A percentile compares a stretch with the other conserved stretches of the same genome.
Conservation (phyloP, 1,140 invertebrate genomes). For the Danaus plexippus region DNA sequence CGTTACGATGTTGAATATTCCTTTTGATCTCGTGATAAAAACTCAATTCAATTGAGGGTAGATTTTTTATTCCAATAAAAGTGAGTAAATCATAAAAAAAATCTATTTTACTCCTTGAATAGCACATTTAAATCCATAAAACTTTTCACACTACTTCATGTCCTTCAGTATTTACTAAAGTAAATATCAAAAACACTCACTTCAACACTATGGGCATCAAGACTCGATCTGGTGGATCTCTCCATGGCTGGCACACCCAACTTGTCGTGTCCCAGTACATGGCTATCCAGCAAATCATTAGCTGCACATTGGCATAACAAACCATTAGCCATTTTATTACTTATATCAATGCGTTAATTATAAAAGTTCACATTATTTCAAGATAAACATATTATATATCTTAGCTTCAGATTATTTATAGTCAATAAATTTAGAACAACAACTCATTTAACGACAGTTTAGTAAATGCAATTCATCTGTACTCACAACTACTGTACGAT, state of each 20-base stretch:
- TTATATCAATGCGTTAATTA: conserved; percentile 59
- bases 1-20: no score
- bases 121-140: no score
- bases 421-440: conserved; percentile 27
- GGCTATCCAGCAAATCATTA: conserved; percentile 64
- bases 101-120: no score
- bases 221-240: conserved; percentile 55
- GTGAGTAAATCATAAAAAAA: no score
- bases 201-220: conserved; percentile 64
- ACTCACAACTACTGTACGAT: conserved; percentile 60
- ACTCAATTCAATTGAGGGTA: no score
- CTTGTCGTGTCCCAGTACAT: conserved; percentile 60
- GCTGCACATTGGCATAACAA: conserved; percentile 57
- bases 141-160: no score
- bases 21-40: no score
- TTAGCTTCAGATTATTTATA: conserved; percentile 32
- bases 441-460: conserved; percentile 7
- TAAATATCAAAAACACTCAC: conserved; percentile 35
- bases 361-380: conserved; percentile 42
- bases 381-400: conserved; percentile 44
- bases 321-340: conserved; percentile 58
- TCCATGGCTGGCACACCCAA: conserved; percentile 47
- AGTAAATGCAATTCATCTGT: conserved; percentile 10
- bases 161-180: no score
- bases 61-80: no score